Evolutionary conservation across 2,113 vertebrate species (phyloP).

Genomic region (Erythrolamprus reginae): DNA sequence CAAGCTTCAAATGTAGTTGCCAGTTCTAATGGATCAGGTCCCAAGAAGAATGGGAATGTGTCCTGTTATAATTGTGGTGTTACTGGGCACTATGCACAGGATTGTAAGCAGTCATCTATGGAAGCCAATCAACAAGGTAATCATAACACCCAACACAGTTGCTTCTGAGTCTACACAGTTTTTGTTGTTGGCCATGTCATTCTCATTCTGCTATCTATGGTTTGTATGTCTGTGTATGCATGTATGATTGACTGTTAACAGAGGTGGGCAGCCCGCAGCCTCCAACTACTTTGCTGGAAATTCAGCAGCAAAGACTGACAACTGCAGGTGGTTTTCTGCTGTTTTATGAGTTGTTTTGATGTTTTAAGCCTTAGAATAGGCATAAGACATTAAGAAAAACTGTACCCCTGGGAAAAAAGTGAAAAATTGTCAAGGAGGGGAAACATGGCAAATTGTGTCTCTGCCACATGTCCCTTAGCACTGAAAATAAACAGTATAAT

Average conservation of each 20-base stretch:
- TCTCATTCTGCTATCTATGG: slow-evolving; percentile 42
- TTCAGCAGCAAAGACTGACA: background rate
- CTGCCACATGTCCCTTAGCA: background rate
- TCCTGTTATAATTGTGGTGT: slow-evolving; percentile 94
- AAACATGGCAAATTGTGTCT: background rate
- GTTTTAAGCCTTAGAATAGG: background rate
- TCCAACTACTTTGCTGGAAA: background rate
- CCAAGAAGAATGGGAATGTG: slow-evolving; percentile 90
- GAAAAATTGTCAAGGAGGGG: background rate
- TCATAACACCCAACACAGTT: slow-evolving; percentile 72
- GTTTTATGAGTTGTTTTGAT: background rate
- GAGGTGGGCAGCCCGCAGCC: background rate
- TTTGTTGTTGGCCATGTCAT: slow-evolving; percentile 56
- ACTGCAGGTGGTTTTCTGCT: background rate
- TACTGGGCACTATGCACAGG: slow-evolving; percentile 88
- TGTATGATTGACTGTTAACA: slow-evolving; percentile 50
- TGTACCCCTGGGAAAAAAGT: background rate
- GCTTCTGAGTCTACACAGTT: slow-evolving; percentile 66
- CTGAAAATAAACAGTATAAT: background rate
- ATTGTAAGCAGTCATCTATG: slow-evolving; percentile 91
- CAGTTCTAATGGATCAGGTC: slow-evolving; percentile 74
- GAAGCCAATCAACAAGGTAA: slow-evolving; percentile 92
- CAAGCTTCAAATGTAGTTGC: slow-evolving; percentile 76
- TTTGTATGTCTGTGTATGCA: slow-evolving; percentile 47
- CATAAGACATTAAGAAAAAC: background rate